Base-by-base conservation (phyloP, 2,888 invertebrate genomes). In the Mythimna loreyi region DNA sequence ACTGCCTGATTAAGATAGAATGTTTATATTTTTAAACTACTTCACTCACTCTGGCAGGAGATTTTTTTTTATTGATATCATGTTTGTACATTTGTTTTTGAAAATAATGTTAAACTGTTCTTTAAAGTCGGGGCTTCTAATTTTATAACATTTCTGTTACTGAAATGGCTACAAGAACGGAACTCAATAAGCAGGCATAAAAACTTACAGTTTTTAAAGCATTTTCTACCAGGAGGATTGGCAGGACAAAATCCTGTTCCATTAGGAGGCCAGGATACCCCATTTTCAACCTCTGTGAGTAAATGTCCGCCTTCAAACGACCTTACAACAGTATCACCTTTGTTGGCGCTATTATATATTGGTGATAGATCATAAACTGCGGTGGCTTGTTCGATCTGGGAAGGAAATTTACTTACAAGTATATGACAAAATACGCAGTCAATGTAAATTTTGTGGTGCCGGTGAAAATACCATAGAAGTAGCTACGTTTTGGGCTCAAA, bases 131-230 rank as follows among this genome's bases (percentile, higher is more conserved):
- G 16, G 5, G 40, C 40, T 40, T 16, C 40, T 40, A 2, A 40
- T 40, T 40, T 40, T 5, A 40, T 40, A 19, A 40, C 40, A 16
- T 36, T 13, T 13, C 13, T 4, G 16, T 40, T 16, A 6, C 40
- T 6, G 0, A 40, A 36, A 13, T 36, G 2, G 13, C 13, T 36
- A 36, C 13, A 11, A 36, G 4, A 16, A 16, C 6, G 5, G 6
- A 8, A 45, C 43, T n/a, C 43, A n/a, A n/a, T 1, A 3, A 21
- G 6, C 5, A 3, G 49, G 13, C 25, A 19, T 3, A 28, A 13
- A 30, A 28, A 67, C 57, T 78, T 70, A 84, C 86, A 80, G 36
- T 75, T 67, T 50, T 60, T 30, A 11, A 56, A 67, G 23, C 67
- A 67, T 11, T 23, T 67, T 11, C 6, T 36, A 16, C 67, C 55